Base-by-base conservation (phyloP, 2,888 invertebrate genomes). In the Tiphia femorata region DNA sequence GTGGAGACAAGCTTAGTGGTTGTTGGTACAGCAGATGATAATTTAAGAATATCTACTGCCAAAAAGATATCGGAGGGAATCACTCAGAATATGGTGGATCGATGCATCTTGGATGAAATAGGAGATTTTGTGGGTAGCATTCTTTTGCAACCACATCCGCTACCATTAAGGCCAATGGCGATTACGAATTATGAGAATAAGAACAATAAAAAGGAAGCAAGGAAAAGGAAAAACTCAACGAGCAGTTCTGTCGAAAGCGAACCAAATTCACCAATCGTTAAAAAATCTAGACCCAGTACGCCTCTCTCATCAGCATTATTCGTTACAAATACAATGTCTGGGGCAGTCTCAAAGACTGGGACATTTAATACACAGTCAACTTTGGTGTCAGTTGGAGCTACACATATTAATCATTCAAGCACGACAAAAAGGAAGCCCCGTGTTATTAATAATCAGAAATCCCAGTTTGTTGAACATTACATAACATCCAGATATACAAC, bases 1-100 rank as follows among this genome's bases (percentile, higher is more conserved):
- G 90, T 91, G 0, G 92, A 93, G 76, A 91, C 92, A 2, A 89
- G 91, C 46, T 82, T 94, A 27, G 86, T 94, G 27, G 88, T 95
- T 10, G 91, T 95, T 12, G 94, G 94, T 17, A 90, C 91, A 29
- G 93, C 92, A 0, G 93, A 94, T 82, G 92, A 93, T 79, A 86
- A 89, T 49, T 84, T 95, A 14, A 84, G 92, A 33, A 87, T 95
- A 58, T 88, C 87, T 4, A 89, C 90, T 59, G 86, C 87, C 44
- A 92, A 92, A 77, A 89, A 91, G 62, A 87, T 89, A 68, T 84
- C 87, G n/a, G 91, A 93, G 72, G 89, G 91, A 12, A 87, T 94
- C 14, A 94, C 93, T 0, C 94, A 95, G 78, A 86, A 88, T 33
- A 90, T 93, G 86, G 91, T 93, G 0, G 94, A 95, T 76, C 86